Percentiles rank a stretch among this genome's conserved stretches.
Evolutionary conservation across 2,888 invertebrate genomes (phyloP).

Genomic region (Parthenolecanium corni): DNA sequence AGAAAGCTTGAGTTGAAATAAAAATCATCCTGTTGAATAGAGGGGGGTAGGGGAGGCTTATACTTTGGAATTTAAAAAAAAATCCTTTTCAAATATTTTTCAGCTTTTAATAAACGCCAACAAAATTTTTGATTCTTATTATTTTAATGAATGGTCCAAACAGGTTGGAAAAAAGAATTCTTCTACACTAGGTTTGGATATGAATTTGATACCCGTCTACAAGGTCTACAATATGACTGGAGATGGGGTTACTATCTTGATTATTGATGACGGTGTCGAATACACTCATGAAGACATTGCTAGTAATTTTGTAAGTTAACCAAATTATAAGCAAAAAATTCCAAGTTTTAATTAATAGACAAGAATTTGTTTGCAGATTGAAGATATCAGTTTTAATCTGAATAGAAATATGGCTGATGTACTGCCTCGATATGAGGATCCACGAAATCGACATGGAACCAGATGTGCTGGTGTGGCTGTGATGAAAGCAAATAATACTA

Average conservation of each 20-base stretch:
- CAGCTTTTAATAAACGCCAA: no score
- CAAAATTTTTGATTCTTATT: conserved; percentile 1
- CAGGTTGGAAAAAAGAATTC: conserved; percentile 59
- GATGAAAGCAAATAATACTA: conserved; percentile 75
- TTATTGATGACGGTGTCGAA: conserved; percentile 91
- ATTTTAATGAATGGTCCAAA: conserved; percentile 3
- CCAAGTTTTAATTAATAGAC: neutral
- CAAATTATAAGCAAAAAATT: neutral
- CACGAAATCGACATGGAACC: conserved; percentile 69
- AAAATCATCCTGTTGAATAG: no score
- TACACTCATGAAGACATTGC: conserved; percentile 86
- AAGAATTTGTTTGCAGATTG: conserved; percentile 48
- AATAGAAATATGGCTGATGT: conserved; percentile 70
- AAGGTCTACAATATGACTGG: conserved; percentile 81
- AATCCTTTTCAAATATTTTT: no score
- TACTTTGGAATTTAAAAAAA: no score
- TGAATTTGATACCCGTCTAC: conserved; percentile 77
- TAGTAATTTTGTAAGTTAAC: conserved; percentile 75
- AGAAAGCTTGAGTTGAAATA: conserved; percentile 3
- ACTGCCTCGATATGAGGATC: conserved; percentile 52
- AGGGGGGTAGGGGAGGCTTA: no score
- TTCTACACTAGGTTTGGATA: conserved; percentile 55
- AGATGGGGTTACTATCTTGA: conserved; percentile 85
- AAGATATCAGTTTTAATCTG: conserved; percentile 72
- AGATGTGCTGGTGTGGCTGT: conserved; percentile 82